Evolutionary conservation across 2,797 vertebrate species (phyloP).

Genomic region (Notoglanidium macrostoma): DNA sequence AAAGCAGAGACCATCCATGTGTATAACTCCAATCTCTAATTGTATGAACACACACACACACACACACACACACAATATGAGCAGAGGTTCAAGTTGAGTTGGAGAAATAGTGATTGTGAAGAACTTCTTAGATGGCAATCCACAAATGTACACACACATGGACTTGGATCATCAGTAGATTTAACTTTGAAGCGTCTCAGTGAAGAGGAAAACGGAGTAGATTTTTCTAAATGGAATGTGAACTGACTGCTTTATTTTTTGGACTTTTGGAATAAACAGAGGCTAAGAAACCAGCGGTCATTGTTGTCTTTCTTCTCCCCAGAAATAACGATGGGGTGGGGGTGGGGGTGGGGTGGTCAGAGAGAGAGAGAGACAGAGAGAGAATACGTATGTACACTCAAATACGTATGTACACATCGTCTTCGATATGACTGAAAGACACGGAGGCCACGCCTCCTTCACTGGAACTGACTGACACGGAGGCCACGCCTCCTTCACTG

Average conservation of each 20-base stretch:
- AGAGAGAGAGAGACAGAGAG: not conserved
- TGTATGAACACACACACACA: conserved; percentile 35
- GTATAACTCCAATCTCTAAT: conserved; percentile 53
- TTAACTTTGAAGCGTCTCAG: conserved; percentile 44
- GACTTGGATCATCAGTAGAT: conserved; percentile 46
- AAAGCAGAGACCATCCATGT: conserved; percentile 53
- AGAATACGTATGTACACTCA: no score
- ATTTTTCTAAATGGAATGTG: conserved; percentile 68
- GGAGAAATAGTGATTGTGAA: not conserved
- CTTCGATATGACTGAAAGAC: not conserved
- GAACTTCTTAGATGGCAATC: conserved; percentile 3
- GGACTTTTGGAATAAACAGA: conserved; percentile 69
- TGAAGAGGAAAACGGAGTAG: conserved; percentile 38
- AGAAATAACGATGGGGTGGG: not conserved
- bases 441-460: not conserved
- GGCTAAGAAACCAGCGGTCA: conserved; percentile 53
- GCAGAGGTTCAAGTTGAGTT: not conserved
- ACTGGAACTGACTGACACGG: not conserved
- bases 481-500: not conserved
- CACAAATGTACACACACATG: conserved; percentile 26
- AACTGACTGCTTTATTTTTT: conserved; percentile 68
- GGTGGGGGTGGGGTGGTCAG: no score
- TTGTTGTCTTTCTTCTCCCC: conserved; percentile 30
- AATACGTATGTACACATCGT: not conserved
- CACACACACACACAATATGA: conserved; percentile 5